phyloP scores from a whole-genome alignment of 1,140 invertebrate species.

The Lethocerus indicus region DNA sequence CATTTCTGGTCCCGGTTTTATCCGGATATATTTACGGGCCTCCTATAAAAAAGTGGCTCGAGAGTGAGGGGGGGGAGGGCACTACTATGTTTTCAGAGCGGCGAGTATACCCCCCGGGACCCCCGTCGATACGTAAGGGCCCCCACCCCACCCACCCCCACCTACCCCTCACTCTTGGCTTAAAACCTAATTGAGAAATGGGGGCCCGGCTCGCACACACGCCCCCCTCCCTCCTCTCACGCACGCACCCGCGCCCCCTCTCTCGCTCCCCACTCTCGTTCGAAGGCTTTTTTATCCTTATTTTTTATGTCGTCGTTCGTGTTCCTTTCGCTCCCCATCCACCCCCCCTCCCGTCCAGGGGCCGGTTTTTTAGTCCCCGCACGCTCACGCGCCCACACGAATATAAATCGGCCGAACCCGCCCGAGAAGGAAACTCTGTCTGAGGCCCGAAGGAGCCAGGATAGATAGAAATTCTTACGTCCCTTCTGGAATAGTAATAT shows the following conservation, averaged over 20 bases:
- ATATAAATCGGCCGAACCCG: neutral
- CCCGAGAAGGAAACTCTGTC: slow-evolving; percentile 27
- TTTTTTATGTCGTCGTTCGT: too few relatives aligned
- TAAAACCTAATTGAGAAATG: slow-evolving; percentile 7
- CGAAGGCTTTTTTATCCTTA: too few relatives aligned
- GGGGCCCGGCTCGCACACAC: neutral
- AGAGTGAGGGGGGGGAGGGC: neutral
- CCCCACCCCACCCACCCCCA: too few relatives aligned
- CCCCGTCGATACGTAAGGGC: neutral
- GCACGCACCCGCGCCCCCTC: neutral
- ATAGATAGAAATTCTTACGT: too few relatives aligned
- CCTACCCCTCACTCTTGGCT: too few relatives aligned
- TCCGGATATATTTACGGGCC: too few relatives aligned
- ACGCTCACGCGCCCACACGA: neutral
- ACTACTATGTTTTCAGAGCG: neutral
- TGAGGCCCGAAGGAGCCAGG: too few relatives aligned
- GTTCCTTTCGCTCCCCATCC: neutral
- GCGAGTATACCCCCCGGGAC: neutral
- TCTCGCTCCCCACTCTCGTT: too few relatives aligned
- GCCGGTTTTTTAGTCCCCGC: neutral
- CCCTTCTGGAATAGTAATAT: too few relatives aligned
- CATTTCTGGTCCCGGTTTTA: too few relatives aligned
- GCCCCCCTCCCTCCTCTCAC: neutral
- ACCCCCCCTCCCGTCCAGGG: neutral
- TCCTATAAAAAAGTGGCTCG: too few relatives aligned